These are phyloP conservation scores for Drosophila grimshawi DNA, from an alignment of 1,140 invertebrate genomes.

Conservation along the genomic window DNA sequence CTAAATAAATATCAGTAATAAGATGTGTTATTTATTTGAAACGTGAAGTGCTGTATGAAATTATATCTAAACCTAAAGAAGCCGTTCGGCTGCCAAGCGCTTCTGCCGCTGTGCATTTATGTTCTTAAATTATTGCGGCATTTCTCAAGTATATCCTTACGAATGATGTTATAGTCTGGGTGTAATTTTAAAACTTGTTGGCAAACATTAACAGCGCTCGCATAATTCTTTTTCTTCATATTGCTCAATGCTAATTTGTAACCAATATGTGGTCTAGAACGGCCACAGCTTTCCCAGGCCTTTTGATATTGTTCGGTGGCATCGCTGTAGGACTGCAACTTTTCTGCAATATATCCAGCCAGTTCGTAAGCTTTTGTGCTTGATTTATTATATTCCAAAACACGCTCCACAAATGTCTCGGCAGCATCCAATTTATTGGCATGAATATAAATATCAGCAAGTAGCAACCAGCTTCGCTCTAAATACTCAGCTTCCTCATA, in stretches of 20 bases:
- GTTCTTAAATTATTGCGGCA: slow-evolving; percentile 93
- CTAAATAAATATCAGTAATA: no score
- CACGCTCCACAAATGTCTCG: slow-evolving; percentile 91
- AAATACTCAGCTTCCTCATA: slow-evolving; percentile 98
- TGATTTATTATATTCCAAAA: slow-evolving; percentile 95
- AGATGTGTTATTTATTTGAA: no score
- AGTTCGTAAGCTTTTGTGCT: slow-evolving; percentile 96
- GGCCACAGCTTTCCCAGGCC: slow-evolving; percentile 93
- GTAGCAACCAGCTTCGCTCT: slow-evolving; percentile 96
- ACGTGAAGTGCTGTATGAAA: no score
- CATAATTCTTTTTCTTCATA: slow-evolving; percentile 94
- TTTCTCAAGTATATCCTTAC: slow-evolving; percentile 97
- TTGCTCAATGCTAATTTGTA: slow-evolving; percentile 97
- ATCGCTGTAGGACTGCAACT: slow-evolving; percentile 95
- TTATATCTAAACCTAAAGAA: no score
- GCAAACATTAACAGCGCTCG: slow-evolving; percentile 91
- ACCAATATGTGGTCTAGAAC: slow-evolving; percentile 92
- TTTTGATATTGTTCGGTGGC: slow-evolving; percentile 91
- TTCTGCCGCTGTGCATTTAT: slow-evolving; percentile 73
- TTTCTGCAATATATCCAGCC: slow-evolving; percentile 93
- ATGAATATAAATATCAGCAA: slow-evolving; percentile 96
- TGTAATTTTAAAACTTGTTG: slow-evolving; percentile 92
- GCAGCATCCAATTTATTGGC: slow-evolving; percentile 95
- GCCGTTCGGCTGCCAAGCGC: no score
- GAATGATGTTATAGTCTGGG: slow-evolving; percentile 95